Conservation (phyloP, 1,140 invertebrate species). For the Saccostrea glomerata region DNA sequence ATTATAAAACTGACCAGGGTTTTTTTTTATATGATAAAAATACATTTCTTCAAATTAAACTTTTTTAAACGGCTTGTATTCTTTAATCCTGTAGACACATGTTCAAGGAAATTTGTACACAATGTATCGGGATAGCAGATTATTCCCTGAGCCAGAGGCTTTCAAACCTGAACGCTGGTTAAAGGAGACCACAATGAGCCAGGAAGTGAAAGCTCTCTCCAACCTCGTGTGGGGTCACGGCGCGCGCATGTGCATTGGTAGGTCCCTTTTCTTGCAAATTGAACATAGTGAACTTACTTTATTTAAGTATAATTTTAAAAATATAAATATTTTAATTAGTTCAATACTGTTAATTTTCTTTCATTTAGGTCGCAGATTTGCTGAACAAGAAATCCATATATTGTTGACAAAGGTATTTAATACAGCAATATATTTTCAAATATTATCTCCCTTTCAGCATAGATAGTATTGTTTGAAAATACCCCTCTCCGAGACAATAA, state of each 20-base stretch:
- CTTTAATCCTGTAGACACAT: conserved; percentile 85
- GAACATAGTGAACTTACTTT: background rate
- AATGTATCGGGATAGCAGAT: conserved; percentile 75
- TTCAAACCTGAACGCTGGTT: conserved; percentile 86
- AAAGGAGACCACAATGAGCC: conserved; percentile 81
- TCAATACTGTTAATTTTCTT: background rate
- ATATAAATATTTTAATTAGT: background rate
- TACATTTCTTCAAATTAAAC: background rate
- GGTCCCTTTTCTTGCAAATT: conserved; percentile 11
- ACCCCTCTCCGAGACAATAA: background rate
- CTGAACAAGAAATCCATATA: conserved; percentile 80
- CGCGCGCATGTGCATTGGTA: conserved; percentile 82
- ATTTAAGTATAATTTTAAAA: background rate
- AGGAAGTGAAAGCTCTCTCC: conserved; percentile 88
- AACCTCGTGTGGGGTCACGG: conserved; percentile 92
- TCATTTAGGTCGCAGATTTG: conserved; percentile 77
- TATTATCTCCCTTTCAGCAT: background rate
- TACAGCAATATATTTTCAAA: background rate
- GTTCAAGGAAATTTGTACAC: conserved; percentile 83
- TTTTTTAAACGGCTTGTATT: background rate
- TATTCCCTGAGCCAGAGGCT: conserved; percentile 85
- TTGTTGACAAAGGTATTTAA: conserved; percentile 78
- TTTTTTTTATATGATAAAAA: too few relatives aligned
- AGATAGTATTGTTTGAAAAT: background rate
- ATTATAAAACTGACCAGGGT: too few relatives aligned